These are phyloP conservation scores for Heterohyrax brucei DNA, from an alignment of 2,797 vertebrate species.

Conservation along the genomic window DNA sequence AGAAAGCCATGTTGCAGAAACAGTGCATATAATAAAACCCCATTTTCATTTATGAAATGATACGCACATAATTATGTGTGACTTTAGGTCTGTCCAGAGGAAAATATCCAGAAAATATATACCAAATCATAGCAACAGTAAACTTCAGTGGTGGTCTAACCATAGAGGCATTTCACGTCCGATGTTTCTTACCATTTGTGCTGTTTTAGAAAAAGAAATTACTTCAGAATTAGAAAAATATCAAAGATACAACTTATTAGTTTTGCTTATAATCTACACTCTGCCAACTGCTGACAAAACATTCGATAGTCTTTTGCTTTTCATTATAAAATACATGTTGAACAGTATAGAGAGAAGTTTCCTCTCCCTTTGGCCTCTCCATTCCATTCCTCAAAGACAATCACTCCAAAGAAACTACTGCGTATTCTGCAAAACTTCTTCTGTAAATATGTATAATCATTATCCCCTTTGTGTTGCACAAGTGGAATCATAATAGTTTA, in stretches of 20 bases:
- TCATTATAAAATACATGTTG: slow-evolving; percentile 84
- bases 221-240: slow-evolving; percentile 56
- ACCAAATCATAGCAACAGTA: slow-evolving; percentile 43
- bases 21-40: slow-evolving; percentile 70
- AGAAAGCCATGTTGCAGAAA: slow-evolving; percentile 29
- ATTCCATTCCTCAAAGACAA: neutral
- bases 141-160: slow-evolving; percentile 24
- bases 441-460: slow-evolving; percentile 1
- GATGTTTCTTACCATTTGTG: slow-evolving; percentile 30
- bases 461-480: slow-evolving; percentile 13
- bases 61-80: neutral
- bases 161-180: slow-evolving; percentile 8
- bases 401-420: slow-evolving; percentile 8
- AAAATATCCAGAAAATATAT: slow-evolving; percentile 93
- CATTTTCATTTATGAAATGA: slow-evolving; percentile 61
- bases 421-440: slow-evolving; percentile 24
- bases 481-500: slow-evolving; percentile 49
- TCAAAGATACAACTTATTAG: neutral
- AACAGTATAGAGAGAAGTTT: slow-evolving; percentile 84
- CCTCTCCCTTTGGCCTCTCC: neutral
- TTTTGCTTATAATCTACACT: neutral
- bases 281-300: slow-evolving; percentile 25
- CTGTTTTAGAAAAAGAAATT: slow-evolving; percentile 48
- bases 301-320: neutral
- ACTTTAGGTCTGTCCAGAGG: slow-evolving; percentile 8